These are phyloP conservation scores for Sandelia bainsii DNA, from an alignment of 2,797 vertebrate species.

Conservation along the genomic window DNA sequence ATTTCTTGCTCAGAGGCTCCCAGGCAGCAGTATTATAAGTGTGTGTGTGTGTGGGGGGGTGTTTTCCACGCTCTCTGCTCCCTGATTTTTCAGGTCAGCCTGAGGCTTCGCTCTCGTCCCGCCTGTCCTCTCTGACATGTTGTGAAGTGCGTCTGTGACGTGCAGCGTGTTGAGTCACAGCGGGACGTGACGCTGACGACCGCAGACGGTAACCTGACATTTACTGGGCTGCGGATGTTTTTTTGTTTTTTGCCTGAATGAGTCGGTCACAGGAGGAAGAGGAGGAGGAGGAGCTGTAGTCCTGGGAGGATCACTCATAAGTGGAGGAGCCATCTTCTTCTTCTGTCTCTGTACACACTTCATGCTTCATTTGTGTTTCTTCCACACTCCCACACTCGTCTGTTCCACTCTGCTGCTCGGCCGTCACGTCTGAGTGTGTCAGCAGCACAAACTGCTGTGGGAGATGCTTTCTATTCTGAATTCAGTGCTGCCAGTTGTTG, in stretches of 20 bases:
- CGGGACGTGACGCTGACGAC: constrained; percentile 30
- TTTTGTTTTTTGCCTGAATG: constrained; percentile 37
- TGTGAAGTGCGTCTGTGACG: constrained; percentile 37
- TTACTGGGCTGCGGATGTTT: constrained; percentile 40
- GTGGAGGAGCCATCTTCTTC: constrained; percentile 42
- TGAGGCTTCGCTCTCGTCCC: constrained; percentile 1
- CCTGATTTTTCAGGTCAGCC: constrained; percentile 29
- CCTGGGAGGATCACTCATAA: constrained; percentile 28
- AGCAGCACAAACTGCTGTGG: constrained; percentile 23
- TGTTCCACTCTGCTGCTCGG: constrained; percentile 27
- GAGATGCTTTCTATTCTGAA: constrained; percentile 21
- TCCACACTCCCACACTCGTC: constrained; percentile 49
- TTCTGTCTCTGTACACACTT: constrained; percentile 50
- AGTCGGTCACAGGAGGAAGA: constrained; percentile 25
- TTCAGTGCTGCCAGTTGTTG: constrained; percentile 9
- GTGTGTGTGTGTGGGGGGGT: not conserved
- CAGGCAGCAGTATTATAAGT: constrained; percentile 4
- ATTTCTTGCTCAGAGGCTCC: constrained; percentile 7
- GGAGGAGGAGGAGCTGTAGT: constrained; percentile 43
- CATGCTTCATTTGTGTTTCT: constrained; percentile 60
- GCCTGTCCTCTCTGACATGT: constrained; percentile 29
- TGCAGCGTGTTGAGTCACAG: constrained; percentile 44
- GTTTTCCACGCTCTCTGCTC: not conserved
- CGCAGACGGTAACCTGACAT: constrained; percentile 45
- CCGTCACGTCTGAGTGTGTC: constrained; percentile 36